Conservation (phyloP, 2,888 invertebrate genomes). For the Aquatica leii region DNA sequence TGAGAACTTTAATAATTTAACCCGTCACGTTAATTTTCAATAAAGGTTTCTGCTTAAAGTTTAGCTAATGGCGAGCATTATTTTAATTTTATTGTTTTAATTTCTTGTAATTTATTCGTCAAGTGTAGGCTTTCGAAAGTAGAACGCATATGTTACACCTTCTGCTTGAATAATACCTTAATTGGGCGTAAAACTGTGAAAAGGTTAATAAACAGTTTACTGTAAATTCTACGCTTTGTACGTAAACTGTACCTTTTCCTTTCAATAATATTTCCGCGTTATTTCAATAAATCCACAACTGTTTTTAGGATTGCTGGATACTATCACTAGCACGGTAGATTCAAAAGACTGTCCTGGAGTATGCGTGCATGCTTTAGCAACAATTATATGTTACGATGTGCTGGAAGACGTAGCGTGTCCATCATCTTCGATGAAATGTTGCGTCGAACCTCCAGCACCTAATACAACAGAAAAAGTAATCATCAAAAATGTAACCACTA, state of each 20-base stretch:
- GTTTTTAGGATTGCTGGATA: slow-evolving; percentile 78
- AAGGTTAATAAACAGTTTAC: neutral
- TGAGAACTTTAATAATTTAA: too few relatives aligned
- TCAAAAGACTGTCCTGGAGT: slow-evolving; percentile 88
- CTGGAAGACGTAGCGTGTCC: slow-evolving; percentile 84
- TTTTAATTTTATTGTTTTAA: too few relatives aligned
- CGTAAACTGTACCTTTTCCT: neutral
- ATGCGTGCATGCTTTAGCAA: slow-evolving; percentile 86
- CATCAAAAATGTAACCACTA: slow-evolving; percentile 44
- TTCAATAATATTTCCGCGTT: too few relatives aligned
- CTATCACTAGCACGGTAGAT: slow-evolving; percentile 85
- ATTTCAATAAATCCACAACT: too few relatives aligned
- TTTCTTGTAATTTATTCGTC: too few relatives aligned
- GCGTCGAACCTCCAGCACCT: slow-evolving; percentile 77
- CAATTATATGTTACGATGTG: slow-evolving; percentile 86
- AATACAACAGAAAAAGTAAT: slow-evolving; percentile 58
- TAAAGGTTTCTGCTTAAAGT: too few relatives aligned
- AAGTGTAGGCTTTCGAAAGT: too few relatives aligned
- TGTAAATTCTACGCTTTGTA: neutral
- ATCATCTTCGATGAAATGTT: slow-evolving; percentile 83
- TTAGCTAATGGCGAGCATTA: too few relatives aligned
- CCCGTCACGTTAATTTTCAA: too few relatives aligned
- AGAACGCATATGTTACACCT: too few relatives aligned
- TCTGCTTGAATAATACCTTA: too few relatives aligned
- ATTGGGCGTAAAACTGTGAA: too few relatives aligned